phyloP scores from a whole-genome alignment of 2,113 vertebrate species.

The Misgurnus anguillicaudatus region DNA sequence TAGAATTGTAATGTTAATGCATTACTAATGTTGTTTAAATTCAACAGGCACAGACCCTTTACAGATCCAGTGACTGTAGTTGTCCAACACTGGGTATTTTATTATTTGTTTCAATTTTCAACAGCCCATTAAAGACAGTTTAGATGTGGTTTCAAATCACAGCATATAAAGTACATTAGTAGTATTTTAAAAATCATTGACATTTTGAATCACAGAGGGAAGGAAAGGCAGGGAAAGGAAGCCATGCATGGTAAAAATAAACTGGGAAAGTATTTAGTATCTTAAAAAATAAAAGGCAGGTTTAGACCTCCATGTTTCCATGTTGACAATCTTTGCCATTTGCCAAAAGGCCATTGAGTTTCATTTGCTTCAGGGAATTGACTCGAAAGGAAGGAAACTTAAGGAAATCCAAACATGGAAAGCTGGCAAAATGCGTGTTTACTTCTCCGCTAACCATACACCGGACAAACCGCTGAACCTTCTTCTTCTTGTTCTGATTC shows the following conservation, averaged over 20 bases:
- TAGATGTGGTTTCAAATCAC: too few relatives aligned
- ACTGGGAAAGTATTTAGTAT: slow-evolving; percentile 34
- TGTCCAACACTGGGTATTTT: too few relatives aligned
- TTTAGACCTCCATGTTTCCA: slow-evolving; percentile 36
- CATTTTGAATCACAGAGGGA: neutral
- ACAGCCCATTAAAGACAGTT: too few relatives aligned
- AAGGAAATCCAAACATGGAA: neutral
- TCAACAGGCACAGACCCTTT: too few relatives aligned
- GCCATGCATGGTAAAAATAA: slow-evolving; percentile 10
- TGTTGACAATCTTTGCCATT: slow-evolving; percentile 33
- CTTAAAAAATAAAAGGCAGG: slow-evolving; percentile 39
- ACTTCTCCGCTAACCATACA: neutral
- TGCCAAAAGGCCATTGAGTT: slow-evolving; percentile 44
- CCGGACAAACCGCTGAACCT: neutral
- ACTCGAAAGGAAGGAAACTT: slow-evolving; percentile 10
- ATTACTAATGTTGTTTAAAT: too few relatives aligned
- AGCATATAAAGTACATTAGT: neutral
- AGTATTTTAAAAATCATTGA: neutral
- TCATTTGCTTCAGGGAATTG: slow-evolving; percentile 24
- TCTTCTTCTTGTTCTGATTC: too few relatives aligned
- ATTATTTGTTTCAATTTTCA: too few relatives aligned
- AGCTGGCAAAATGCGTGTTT: slow-evolving; percentile 9
- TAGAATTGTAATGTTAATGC: too few relatives aligned
- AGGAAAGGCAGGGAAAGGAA: slow-evolving; percentile 6
- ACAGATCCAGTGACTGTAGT: too few relatives aligned